Evolutionary conservation across 1,140 invertebrate genomes (phyloP).

Genomic region (Drosophila aff.): DNA sequence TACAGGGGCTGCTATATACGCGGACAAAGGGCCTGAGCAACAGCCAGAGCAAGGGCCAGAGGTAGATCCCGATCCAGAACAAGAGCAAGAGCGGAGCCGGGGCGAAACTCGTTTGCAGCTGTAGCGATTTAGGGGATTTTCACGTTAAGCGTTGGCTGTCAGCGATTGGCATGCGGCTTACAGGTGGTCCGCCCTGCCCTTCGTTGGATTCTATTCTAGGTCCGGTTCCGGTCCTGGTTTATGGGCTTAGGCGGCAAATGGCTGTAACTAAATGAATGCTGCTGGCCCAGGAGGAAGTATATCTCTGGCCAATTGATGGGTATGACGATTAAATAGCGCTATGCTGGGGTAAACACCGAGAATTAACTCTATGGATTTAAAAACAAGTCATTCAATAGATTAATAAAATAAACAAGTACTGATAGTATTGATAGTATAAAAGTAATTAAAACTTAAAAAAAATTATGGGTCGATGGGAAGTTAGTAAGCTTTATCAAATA

Average conservation of each 20-base stretch:
- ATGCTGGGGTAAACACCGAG: neutral
- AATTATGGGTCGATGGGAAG: too few relatives aligned
- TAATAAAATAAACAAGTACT: neutral
- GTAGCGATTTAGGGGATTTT: conserved; percentile 76
- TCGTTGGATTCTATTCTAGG: conserved; percentile 15
- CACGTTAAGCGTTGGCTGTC: conserved; percentile 73
- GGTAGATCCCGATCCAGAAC: conserved; percentile 7
- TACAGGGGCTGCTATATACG: conserved; percentile 14
- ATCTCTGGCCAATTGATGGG: conserved; percentile 38
- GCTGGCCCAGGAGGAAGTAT: conserved; percentile 3
- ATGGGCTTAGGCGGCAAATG: conserved; percentile 70
- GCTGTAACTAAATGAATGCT: conserved; percentile 62
- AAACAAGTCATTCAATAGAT: neutral
- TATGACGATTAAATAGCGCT: conserved; percentile 37
- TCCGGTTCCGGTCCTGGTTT: conserved; percentile 46
- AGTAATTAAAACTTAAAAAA: too few relatives aligned
- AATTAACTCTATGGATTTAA: neutral
- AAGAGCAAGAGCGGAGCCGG: neutral
- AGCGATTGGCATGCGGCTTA: conserved; percentile 80
- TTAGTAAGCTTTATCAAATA: too few relatives aligned
- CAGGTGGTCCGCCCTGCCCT: conserved; percentile 60
- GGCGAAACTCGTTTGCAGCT: conserved; percentile 53
- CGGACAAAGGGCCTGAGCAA: conserved; percentile 3
- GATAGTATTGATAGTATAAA: too few relatives aligned
- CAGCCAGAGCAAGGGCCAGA: neutral